Base-by-base conservation (phyloP, 2,888 invertebrate species). In the Gortyna flavago region DNA sequence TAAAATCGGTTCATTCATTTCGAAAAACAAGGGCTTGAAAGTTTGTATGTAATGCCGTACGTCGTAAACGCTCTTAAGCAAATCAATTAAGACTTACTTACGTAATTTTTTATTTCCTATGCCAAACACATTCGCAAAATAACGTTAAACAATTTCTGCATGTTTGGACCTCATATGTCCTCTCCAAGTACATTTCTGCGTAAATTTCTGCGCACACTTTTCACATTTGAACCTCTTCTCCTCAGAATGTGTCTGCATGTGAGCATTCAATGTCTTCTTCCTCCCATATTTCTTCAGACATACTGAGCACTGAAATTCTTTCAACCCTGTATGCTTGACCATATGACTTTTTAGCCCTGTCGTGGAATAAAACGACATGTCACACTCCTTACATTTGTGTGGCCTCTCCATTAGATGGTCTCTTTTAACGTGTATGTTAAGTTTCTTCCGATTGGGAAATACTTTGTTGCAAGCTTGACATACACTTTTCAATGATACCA, bases 271-370 rank as follows among this genome's bases (percentile, higher is more conserved):
- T 0, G 93, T 93, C 68, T 92, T 93, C 68, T 91, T 90, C n/a
- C 93, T 89, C 0, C 92, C 92, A 59, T 91, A 95, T 0, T 86
- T 85, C 77, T 94, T 94, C 1, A 88, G 83, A 51, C 95, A 95
- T 4, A 92, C 81, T 11, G 90, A 88, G 71, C 95, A 95, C 18
- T 93, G 90, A 69, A 92, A 95, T 6, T 95, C 94, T 81, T 94
- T 95, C 1, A 91, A 89, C 0, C 94, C 95, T 0, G 95, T 94
- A 80, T 97, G 97, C 44, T 93, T 95, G 13, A 95, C 91, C 91
- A 94, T 91, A 77, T 96, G 96, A 41, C 92, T 92, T 70, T 93
- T 93, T 54, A 95, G 84, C 29, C 91, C 91, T 41, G 92, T 91
- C 13, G 93, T 91, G 0, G 85, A 88, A 72, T 72, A 89, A 32